These are phyloP conservation scores for Ganaspis brasiliensis DNA, from an alignment of 2,888 invertebrate species.

Conservation along the genomic window DNA sequence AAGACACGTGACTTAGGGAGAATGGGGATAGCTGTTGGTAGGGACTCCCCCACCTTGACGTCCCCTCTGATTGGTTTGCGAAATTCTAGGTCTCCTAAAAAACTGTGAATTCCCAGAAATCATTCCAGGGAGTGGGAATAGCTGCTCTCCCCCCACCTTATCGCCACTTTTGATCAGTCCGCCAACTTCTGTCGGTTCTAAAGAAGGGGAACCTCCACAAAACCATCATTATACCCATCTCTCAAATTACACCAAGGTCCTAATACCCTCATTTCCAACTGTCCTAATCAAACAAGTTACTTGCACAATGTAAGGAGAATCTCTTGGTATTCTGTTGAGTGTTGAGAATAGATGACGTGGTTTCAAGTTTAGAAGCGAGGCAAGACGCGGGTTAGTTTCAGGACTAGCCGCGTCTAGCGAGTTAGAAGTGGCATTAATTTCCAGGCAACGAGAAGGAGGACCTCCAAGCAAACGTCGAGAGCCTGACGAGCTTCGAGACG, in stretches of 20 bases:
- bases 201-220: no score
- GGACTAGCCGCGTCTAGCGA: conserved; percentile 70
- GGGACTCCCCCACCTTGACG: no score
- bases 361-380: conserved; percentile 59
- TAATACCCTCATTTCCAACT: conserved; percentile 21
- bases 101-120: no score
- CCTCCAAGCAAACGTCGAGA: conserved; percentile 23
- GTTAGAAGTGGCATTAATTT: conserved; percentile 74
- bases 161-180: no score
- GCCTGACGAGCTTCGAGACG: conserved; percentile 17
- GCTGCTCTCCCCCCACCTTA: no score
- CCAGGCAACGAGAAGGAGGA: conserved; percentile 59
- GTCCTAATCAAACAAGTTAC: conserved; percentile 36
- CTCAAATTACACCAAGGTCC: conserved; percentile 14
- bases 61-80: no score
- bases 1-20: no score
- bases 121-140: no score
- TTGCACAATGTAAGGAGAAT: background rate
- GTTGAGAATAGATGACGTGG: conserved; percentile 72
- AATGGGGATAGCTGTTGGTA: no score
- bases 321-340: conserved; percentile 48
- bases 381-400: conserved; percentile 68
- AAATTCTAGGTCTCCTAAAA: no score
- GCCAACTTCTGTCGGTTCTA: no score
- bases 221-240: background rate